Evolutionary conservation across 2,888 invertebrate genomes (phyloP), one percentile per base, ranked within the genome.

Genomic region (Spisula subtruncata): DNA sequence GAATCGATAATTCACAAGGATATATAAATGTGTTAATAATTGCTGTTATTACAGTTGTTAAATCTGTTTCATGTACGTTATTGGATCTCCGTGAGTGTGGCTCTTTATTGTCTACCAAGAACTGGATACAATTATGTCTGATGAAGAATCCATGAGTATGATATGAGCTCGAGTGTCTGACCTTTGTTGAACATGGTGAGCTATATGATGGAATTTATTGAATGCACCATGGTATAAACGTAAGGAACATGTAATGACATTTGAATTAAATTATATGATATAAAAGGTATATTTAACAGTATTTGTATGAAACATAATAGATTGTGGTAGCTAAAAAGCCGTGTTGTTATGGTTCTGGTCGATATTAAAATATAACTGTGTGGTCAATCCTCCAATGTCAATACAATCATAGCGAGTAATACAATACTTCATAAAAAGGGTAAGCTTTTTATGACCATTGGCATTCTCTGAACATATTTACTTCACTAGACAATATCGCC

Each of bases 21-120:
- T 35, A 32, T 35, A 18, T 32, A 75, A 75, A 75, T 75, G 75
- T 75, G 75, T 32, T 75, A 75, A 75, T 75, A 75, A 75, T 75
- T 75, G 75, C 14, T 35, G 18, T 75, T 75, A 75, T 75, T 75
- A 18, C 18, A 32, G 18, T 32, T 75, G 2, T 14, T 75, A 25
- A 32, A 32, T 32, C 35, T 75, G 25, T 32, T 25, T 0, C 35
- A 16, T 14, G 29, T 14, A 35, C 35, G 16, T 75, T 75, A 75
- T 75, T 75, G 75, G 25, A 35, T 75, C 35, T 32, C 12, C 32
- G 35, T 35, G 18, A 35, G 32, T 18, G 32, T 32, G 25, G 16
- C 4, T 16, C 5, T 4, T 35, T 75, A 75, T 35, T 32, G 75
- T 75, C 32, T 25, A 75, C 75, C 14, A 35, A 66, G 60, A 25